phyloP scores from a whole-genome alignment of 2,888 invertebrate genomes.

The Diabrotica balteata region DNA sequence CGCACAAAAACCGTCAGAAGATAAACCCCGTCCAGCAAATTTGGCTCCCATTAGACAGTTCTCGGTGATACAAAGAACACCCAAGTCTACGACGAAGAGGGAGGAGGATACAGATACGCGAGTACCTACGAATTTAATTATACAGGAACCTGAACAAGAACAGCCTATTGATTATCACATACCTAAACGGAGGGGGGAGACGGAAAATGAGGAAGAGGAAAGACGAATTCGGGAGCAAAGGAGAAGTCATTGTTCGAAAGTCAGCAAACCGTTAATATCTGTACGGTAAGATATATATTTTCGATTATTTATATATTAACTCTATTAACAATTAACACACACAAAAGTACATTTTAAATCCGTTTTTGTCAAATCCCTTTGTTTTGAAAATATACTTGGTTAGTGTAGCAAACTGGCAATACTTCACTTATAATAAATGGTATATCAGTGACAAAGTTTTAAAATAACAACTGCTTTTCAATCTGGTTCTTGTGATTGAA shows the following conservation, averaged over 20 bases:
- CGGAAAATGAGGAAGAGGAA: conserved; percentile 73
- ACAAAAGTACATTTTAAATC: no score
- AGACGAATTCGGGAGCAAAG: conserved; percentile 73
- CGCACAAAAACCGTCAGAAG: conserved; percentile 66
- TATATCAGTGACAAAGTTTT: no score
- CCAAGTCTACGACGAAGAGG: conserved; percentile 66
- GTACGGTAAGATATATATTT: conserved; percentile 55
- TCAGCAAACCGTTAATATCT: conserved; percentile 68
- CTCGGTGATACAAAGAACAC: conserved; percentile 58
- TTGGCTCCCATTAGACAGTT: conserved; percentile 57
- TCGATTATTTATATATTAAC: no score
- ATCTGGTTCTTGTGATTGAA: no score
- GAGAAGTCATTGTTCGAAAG: conserved; percentile 72
- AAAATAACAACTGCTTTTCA: no score
- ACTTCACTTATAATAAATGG: no score
- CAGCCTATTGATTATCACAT: conserved; percentile 90
- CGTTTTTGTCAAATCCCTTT: no score
- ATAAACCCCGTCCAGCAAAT: conserved; percentile 52
- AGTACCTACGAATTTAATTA: conserved; percentile 42
- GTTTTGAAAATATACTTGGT: no score
- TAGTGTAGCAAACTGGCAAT: no score
- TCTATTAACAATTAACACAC: no score
- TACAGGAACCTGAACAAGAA: conserved; percentile 62
- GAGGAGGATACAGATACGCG: conserved; percentile 54
- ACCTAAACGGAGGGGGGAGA: conserved; percentile 77